Conservation (phyloP, 2,797 vertebrate genomes). For the Xyrichtys novacula region DNA sequence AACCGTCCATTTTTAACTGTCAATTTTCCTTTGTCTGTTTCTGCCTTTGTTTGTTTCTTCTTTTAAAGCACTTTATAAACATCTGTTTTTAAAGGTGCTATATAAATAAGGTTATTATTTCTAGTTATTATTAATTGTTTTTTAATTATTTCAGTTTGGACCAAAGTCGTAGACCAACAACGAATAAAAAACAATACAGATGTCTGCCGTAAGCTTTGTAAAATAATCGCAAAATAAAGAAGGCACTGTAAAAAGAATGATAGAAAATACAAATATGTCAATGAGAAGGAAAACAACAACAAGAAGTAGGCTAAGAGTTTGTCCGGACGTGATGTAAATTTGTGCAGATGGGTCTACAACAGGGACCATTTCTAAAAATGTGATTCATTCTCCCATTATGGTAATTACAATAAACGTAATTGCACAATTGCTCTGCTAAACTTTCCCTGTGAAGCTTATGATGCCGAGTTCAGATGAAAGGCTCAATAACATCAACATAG, state of each 20-base stretch:
- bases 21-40: too few relatives aligned
- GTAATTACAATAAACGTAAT: slow-evolving; percentile 74
- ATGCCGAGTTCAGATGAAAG: slow-evolving; percentile 77
- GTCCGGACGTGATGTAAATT: background rate
- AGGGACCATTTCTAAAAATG: slow-evolving; percentile 36
- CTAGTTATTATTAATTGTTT: too few relatives aligned
- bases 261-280: too few relatives aligned
- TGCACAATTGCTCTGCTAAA: slow-evolving; percentile 68
- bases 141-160: too few relatives aligned
- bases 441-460: slow-evolving; percentile 73
- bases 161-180: too few relatives aligned
- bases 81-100: too few relatives aligned
- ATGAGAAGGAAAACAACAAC: background rate
- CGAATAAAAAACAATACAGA: too few relatives aligned
- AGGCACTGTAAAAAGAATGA: background rate
- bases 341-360: slow-evolving; percentile 19
- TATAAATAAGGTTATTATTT: too few relatives aligned
- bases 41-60: too few relatives aligned
- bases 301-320: slow-evolving; percentile 8
- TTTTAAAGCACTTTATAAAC: too few relatives aligned
- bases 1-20: too few relatives aligned
- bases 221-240: background rate
- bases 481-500: slow-evolving; percentile 77
- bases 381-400: slow-evolving; percentile 58
- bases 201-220: too few relatives aligned